A percentile compares a stretch with the other conserved stretches of the same genome.
These are phyloP conservation scores for Mystacides longicornis DNA, from an alignment of 2,888 invertebrate species.

Conservation along the genomic window DNA sequence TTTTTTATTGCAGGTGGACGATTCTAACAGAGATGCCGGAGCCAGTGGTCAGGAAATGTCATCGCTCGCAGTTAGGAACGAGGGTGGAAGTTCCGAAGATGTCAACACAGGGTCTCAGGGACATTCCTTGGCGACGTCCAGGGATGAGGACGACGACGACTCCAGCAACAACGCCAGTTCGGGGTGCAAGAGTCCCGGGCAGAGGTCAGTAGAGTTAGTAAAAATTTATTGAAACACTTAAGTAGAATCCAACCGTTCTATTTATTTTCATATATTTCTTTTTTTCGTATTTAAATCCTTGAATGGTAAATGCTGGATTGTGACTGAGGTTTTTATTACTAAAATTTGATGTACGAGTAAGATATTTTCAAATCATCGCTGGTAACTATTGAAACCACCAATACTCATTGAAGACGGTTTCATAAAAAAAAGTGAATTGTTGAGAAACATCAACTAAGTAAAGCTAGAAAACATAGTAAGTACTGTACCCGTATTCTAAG, in stretches of 20 bases:
- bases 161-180: constrained; percentile 62
- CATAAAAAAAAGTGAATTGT: too few species aligned
- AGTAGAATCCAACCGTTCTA: neutral
- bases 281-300: neutral
- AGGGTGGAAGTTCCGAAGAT: constrained; percentile 37
- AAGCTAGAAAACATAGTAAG: too few species aligned
- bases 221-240: neutral
- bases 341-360: neutral
- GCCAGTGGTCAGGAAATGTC: neutral
- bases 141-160: constrained; percentile 57
- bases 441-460: too few species aligned
- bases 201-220: constrained; percentile 44
- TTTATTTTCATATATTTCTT: neutral
- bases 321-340: neutral
- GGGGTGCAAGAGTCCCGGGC: constrained; percentile 63
- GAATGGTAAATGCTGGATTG: neutral
- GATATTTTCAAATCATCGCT: neutral
- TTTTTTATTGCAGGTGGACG: constrained; percentile 42
- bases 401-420: too few species aligned
- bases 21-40: constrained; percentile 27
- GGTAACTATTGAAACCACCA: neutral
- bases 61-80: constrained; percentile 33
- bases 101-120: constrained; percentile 34
- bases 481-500: too few species aligned
- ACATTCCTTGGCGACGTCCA: constrained; percentile 56